phyloP scores from a whole-genome alignment of 2,113 vertebrate species.

The Bambusicola thoracicus region DNA sequence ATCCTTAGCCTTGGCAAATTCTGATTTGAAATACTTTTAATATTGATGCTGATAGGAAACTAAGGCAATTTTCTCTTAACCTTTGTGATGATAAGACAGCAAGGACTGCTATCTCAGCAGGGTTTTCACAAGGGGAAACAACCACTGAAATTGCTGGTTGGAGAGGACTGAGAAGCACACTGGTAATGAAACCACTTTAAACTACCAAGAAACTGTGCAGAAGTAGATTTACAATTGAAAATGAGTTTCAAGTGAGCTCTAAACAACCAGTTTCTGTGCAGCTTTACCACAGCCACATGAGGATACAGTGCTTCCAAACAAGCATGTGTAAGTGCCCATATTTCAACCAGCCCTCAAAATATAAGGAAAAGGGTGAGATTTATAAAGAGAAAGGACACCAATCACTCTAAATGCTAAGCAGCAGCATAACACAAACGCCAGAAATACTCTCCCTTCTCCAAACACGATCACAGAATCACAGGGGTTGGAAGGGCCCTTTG shows the following conservation, averaged over 20 bases:
- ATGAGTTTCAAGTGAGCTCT: background rate
- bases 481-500: background rate
- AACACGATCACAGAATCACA: fast-evolving
- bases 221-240: background rate
- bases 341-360: background rate
- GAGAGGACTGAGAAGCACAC: background rate
- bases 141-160: background rate
- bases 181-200: background rate
- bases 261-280: background rate
- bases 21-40: background rate
- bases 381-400: background rate
- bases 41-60: background rate
- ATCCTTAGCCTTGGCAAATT: background rate
- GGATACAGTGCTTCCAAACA: background rate
- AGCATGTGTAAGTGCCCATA: background rate
- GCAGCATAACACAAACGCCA: background rate
- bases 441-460: background rate
- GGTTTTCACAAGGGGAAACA: fast-evolving
- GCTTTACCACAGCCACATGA: background rate
- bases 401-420: background rate
- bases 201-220: background rate
- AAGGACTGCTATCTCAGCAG: background rate
- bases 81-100: background rate
- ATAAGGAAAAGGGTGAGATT: background rate
- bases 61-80: background rate